Conservation (phyloP, 1,140 invertebrate genomes). For the Caenorhabditis brenneri region DNA sequence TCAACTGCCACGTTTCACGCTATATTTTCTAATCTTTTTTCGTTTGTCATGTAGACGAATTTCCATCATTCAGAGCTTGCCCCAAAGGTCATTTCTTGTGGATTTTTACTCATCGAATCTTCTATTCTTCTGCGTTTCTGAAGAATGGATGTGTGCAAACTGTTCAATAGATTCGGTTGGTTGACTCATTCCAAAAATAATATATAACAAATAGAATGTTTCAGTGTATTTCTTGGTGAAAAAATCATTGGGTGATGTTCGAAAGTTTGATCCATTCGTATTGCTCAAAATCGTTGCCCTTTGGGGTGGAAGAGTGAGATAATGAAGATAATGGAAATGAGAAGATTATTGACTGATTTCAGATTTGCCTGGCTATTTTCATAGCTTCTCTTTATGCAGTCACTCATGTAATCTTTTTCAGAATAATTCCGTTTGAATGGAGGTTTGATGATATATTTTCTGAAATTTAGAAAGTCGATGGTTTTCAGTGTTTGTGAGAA, state of each 20-base stretch:
- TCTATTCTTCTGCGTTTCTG: neutral
- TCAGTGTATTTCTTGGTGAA: slow-evolving; percentile 26
- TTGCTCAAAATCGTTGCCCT: neutral
- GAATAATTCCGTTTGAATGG: neutral
- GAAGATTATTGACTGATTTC: neutral
- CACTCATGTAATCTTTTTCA: neutral
- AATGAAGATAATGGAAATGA: neutral
- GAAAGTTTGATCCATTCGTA: neutral
- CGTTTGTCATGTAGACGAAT: too few relatives aligned
- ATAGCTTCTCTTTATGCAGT: neutral
- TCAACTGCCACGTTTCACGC: too few relatives aligned
- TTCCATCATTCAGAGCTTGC: neutral
- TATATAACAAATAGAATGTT: neutral
- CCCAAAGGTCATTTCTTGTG: neutral
- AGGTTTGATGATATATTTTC: neutral
- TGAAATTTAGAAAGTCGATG: neutral
- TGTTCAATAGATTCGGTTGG: slow-evolving; percentile 6
- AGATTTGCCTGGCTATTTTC: neutral
- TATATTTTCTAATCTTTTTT: too few relatives aligned
- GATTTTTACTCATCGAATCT: neutral
- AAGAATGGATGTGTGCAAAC: neutral
- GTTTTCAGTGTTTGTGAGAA: neutral
- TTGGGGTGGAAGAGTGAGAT: neutral
- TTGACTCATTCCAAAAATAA: neutral
- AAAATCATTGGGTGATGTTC: neutral